Percentiles rank a stretch among this genome's conserved stretches.
phyloP scores from a whole-genome alignment of 2,113 vertebrate genomes.

The Martes martes region DNA sequence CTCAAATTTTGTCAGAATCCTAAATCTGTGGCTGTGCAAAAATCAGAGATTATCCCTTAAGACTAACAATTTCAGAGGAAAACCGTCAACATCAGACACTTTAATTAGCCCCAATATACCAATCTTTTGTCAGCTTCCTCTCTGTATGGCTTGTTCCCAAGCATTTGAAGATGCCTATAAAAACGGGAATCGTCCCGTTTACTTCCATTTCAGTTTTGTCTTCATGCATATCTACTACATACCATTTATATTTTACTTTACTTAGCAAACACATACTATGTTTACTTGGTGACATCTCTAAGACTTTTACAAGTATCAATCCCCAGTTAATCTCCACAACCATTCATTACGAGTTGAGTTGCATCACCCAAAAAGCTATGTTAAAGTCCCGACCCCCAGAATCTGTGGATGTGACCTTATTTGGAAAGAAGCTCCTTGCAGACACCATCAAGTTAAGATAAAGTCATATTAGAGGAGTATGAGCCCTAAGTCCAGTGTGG shows the following conservation, averaged over 20 bases:
- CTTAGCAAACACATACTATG: background rate
- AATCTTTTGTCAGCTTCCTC: background rate
- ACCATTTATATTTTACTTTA: background rate
- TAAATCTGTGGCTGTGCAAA: background rate
- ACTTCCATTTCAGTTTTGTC: background rate
- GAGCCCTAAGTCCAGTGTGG: background rate
- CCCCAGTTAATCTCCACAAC: background rate
- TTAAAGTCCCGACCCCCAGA: background rate
- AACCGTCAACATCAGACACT: background rate
- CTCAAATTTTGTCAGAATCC: background rate
- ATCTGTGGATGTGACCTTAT: background rate
- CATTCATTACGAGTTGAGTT: background rate
- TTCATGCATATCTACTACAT: background rate
- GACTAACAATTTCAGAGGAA: background rate
- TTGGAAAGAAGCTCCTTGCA: background rate
- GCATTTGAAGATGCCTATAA: background rate
- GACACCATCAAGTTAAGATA: background rate
- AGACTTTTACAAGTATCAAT: background rate
- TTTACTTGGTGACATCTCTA: background rate
- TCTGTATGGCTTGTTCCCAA: background rate
- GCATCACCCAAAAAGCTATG: background rate
- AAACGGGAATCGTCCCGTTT: background rate
- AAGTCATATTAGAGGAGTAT: background rate
- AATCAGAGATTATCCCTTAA: background rate
- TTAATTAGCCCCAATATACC: background rate